phyloP scores from a whole-genome alignment of 92 coral and sea anemone species.

The Epizoanthus stellaris region DNA sequence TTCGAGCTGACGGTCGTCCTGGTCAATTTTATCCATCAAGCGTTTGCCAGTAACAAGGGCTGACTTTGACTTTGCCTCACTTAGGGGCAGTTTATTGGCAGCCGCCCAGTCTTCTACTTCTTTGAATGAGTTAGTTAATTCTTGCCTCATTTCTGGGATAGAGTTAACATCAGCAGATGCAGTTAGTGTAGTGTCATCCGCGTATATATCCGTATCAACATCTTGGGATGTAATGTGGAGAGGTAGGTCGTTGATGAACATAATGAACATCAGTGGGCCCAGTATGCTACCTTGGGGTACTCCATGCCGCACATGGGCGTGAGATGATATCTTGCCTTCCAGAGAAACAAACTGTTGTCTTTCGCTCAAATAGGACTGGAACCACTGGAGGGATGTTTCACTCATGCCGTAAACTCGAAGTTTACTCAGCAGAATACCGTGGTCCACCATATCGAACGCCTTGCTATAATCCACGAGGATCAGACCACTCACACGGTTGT shows the following conservation, averaged over 20 bases:
- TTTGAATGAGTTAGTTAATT: background rate
- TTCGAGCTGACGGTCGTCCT: background rate
- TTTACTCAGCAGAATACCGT: conserved; percentile 29
- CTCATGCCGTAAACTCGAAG: conserved; percentile 38
- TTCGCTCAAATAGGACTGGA: conserved; percentile 41
- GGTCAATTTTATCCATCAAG: background rate
- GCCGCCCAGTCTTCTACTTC: conserved; percentile 49
- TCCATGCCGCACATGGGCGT: conserved; percentile 45
- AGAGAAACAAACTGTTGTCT: conserved; percentile 56
- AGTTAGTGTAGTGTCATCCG: background rate
- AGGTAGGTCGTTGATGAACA: conserved; percentile 46
- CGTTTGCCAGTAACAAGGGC: conserved; percentile 36
- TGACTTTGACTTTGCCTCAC: conserved; percentile 47
- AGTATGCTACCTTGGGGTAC: conserved; percentile 54
- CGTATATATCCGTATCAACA: conserved; percentile 53
- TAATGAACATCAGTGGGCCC: conserved; percentile 50
- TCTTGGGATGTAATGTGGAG: conserved; percentile 14
- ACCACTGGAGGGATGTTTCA: conserved; percentile 16
- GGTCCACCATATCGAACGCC: background rate
- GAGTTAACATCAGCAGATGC: too few relatives aligned
- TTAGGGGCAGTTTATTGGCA: conserved; percentile 57
- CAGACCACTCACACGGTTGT: conserved; percentile 30
- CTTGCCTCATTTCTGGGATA: background rate
- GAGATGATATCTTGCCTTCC: conserved; percentile 36
- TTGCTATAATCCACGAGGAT: background rate